phyloP scores from a whole-genome alignment of 2,888 invertebrate species.

The Sphinx pinastri region DNA sequence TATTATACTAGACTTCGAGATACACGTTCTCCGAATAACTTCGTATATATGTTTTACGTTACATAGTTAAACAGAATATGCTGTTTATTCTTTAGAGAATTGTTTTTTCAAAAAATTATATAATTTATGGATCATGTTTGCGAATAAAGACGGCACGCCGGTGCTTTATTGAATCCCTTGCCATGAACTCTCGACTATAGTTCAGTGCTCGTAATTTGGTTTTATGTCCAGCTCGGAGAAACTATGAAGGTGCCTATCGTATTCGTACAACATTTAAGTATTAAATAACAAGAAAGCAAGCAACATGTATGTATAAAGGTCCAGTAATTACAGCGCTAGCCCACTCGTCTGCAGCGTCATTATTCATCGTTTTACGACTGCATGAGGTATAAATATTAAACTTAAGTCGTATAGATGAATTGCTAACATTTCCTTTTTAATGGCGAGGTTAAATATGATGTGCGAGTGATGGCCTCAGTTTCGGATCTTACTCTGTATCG shows the following conservation, averaged over 20 bases:
- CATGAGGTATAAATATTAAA: constrained; percentile 84
- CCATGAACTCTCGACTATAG: constrained; percentile 50
- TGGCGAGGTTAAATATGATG: constrained; percentile 80
- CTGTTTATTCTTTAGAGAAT: constrained; percentile 16
- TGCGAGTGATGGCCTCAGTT: constrained; percentile 68
- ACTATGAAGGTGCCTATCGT: constrained; percentile 65
- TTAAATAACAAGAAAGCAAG: constrained; percentile 78
- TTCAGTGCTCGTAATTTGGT: constrained; percentile 63
- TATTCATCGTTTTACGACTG: constrained; percentile 84
- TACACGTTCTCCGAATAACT: background rate
- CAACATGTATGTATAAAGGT: constrained; percentile 74
- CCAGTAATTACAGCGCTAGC: constrained; percentile 81
- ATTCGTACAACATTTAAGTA: constrained; percentile 73
- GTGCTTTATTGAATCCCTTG: constrained; percentile 57
- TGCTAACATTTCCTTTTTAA: constrained; percentile 84
- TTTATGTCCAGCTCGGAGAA: constrained; percentile 63
- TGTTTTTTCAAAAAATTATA: constrained; percentile 20
- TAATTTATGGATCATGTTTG: constrained; percentile 29
- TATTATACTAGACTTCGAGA: background rate
- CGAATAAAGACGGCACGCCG: constrained; percentile 38
- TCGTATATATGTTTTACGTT: constrained; percentile 5
- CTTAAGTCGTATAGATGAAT: constrained; percentile 81
- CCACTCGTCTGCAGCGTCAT: constrained; percentile 80
- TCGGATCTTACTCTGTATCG: constrained; percentile 63
- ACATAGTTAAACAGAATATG: constrained; percentile 15